Percentiles rank a stretch among this genome's conserved stretches.
phyloP scores from a whole-genome alignment of 2,797 vertebrate species.

The Brachyrhaphis roseni region DNA sequence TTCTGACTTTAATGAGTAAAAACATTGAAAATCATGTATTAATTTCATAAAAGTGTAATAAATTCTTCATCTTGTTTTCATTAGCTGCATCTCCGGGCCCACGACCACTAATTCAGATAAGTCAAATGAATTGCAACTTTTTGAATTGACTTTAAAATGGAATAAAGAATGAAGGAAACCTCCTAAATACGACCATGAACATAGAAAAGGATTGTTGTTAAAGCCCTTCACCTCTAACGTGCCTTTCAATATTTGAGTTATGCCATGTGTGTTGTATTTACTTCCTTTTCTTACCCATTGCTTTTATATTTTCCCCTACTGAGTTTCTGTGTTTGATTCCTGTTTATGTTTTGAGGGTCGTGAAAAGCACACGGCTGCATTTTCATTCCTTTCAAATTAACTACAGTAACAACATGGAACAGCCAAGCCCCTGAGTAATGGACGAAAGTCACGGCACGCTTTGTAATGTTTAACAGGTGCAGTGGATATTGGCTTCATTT shows the following conservation, averaged over 20 bases:
- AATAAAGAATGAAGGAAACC: background rate
- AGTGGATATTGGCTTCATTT: conserved; percentile 25
- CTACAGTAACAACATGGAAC: conserved; percentile 39
- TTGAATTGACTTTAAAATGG: background rate
- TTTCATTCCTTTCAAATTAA: conserved; percentile 49
- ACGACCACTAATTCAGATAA: background rate
- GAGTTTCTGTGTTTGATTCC: conserved; percentile 27
- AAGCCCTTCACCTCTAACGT: background rate
- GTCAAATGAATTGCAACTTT: background rate
- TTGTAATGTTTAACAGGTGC: conserved; percentile 55
- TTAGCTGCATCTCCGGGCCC: background rate
- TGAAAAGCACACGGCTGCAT: conserved; percentile 27
- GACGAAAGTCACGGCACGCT: conserved; percentile 42
- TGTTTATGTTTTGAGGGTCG: conserved; percentile 46
- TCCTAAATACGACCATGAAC: background rate
- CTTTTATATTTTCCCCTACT: background rate
- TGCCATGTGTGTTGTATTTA: background rate
- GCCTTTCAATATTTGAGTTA: background rate
- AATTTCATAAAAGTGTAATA: background rate
- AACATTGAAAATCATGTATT: background rate
- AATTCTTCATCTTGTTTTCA: background rate
- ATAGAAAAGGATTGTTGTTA: background rate
- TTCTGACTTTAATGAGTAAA: background rate
- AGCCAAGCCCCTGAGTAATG: conserved; percentile 37
- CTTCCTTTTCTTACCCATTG: conserved; percentile 2